Percentiles rank a stretch among this genome's conserved stretches.
These are phyloP conservation scores for Polyommatus icarus DNA, from an alignment of 2,888 invertebrate species.

Conservation along the genomic window DNA sequence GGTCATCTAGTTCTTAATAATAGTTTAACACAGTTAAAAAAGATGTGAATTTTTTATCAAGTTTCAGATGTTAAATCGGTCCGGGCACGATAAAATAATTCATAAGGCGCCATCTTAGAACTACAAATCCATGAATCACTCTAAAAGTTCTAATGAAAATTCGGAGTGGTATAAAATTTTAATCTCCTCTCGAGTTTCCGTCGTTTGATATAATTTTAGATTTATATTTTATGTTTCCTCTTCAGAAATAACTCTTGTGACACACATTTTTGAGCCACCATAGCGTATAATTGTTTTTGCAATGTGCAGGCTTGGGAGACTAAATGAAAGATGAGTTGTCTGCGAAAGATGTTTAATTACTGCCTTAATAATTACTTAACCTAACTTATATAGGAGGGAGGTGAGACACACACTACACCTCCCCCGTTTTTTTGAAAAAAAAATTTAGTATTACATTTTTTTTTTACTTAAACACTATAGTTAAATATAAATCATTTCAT, in stretches of 20 bases:
- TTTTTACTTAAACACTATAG: too few relatives aligned
- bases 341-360: too few relatives aligned
- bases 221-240: conserved; percentile 19
- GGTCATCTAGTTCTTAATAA: too few relatives aligned
- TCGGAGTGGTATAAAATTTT: conserved; percentile 9
- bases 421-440: too few relatives aligned
- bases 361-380: too few relatives aligned
- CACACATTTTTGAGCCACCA: neutral
- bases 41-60: neutral
- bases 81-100: neutral
- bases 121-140: neutral
- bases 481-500: too few relatives aligned
- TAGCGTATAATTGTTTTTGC: neutral
- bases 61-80: neutral
- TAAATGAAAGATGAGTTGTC: too few relatives aligned
- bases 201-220: conserved; percentile 12
- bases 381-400: too few relatives aligned
- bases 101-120: conserved; percentile 9
- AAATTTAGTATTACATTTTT: too few relatives aligned
- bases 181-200: conserved; percentile 1
- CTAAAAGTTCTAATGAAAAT: neutral
- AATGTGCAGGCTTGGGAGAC: too few relatives aligned
- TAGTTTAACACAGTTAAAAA: too few relatives aligned
- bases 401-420: too few relatives aligned
- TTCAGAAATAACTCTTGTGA: conserved; percentile 4